A percentile compares a stretch with the other conserved stretches of the same genome.
Evolutionary conservation across 2,888 invertebrate genomes (phyloP).

Genomic region (Heliconius charithonia): DNA sequence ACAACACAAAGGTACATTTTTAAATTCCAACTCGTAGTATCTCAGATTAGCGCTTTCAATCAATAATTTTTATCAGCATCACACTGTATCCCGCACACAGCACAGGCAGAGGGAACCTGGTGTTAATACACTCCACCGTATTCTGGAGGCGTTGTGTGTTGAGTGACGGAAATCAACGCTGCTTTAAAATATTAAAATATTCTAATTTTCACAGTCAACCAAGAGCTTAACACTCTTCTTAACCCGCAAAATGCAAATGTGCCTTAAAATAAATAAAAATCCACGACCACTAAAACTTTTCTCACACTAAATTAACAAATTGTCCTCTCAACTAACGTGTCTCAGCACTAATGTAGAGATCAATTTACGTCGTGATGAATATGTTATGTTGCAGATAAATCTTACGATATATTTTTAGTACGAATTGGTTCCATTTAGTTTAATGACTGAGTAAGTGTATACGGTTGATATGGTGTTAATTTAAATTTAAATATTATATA

Average conservation of each 20-base stretch:
- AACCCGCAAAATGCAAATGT: no score
- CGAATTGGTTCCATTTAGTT: neutral
- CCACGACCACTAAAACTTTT: neutral
- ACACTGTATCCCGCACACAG: no score
- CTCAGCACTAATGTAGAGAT: slow-evolving; percentile 10
- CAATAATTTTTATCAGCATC: no score
- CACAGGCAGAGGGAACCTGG: no score
- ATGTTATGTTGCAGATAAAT: slow-evolving; percentile 17
- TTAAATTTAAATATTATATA: neutral
- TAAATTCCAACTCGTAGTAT: no score
- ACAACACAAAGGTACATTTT: no score
- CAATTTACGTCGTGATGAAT: slow-evolving; percentile 23
- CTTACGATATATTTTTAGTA: neutral
- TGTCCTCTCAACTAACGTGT: neutral
- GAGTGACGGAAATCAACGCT: no score
- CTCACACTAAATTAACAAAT: slow-evolving; percentile 11
- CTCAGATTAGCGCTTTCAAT: no score
- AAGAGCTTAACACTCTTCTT: neutral
- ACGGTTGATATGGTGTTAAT: neutral
- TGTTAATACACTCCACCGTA: no score
- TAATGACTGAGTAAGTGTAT: slow-evolving; percentile 4
- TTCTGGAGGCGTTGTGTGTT: no score
- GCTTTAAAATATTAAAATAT: no score
- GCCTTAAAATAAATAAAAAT: neutral
- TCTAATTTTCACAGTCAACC: no score